phyloP scores from a whole-genome alignment of 2,113 vertebrate genomes.

The Notothenia rossii region DNA sequence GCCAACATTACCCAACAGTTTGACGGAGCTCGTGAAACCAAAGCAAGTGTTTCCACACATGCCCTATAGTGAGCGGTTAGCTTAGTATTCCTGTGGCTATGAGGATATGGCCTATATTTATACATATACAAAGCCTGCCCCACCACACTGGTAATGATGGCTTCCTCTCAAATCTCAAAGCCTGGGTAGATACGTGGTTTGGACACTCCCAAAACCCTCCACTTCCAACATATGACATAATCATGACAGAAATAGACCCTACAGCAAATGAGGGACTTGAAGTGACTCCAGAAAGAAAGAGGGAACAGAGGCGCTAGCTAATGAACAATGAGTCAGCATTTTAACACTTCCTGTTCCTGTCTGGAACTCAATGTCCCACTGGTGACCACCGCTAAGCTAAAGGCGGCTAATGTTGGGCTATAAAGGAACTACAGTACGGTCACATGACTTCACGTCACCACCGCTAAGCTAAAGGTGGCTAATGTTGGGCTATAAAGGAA shows the following conservation, averaged over 20 bases:
- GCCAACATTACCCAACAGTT: constrained; percentile 48
- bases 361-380: too few relatives aligned
- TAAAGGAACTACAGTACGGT: too few relatives aligned
- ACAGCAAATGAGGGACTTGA: constrained; percentile 14
- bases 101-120: constrained; percentile 24
- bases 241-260: constrained; percentile 40
- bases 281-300: constrained; percentile 23
- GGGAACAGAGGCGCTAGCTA: not conserved
- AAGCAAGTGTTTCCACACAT: constrained; percentile 24
- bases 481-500: too few relatives aligned
- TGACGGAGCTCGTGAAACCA: constrained; percentile 46
- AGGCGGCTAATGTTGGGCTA: too few relatives aligned
- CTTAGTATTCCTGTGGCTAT: constrained; percentile 54
- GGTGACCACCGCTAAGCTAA: too few relatives aligned
- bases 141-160: constrained; percentile 28
- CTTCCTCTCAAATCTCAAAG: constrained; percentile 38
- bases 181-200: constrained; percentile 24
- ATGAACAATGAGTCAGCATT: too few relatives aligned
- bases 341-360: too few relatives aligned
- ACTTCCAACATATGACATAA: constrained; percentile 23
- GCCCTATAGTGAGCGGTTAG: constrained; percentile 2
- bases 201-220: constrained; percentile 21
- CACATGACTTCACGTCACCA: too few relatives aligned
- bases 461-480: too few relatives aligned
- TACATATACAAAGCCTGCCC: constrained; percentile 11